Evolutionary conservation across 2,113 vertebrate species (phyloP).

Genomic region (Morphnarchus princeps): DNA sequence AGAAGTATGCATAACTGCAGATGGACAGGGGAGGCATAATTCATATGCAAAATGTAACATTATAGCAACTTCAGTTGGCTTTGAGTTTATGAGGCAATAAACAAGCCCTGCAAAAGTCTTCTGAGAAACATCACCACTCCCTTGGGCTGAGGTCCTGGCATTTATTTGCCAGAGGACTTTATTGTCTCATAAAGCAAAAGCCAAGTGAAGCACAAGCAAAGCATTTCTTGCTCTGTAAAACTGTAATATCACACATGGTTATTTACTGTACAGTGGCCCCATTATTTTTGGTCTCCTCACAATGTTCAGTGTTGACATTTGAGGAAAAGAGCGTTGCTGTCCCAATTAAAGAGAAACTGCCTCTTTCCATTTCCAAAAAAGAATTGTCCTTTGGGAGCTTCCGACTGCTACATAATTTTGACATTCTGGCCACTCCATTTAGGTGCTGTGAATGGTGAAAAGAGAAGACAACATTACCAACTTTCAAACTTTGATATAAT

Average conservation of each 20-base stretch:
- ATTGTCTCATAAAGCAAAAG: constrained; percentile 71
- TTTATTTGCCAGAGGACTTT: constrained; percentile 69
- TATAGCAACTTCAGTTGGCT: constrained; percentile 66
- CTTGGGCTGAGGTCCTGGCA: constrained; percentile 60
- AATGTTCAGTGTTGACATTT: neutral
- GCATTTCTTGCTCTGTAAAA: constrained; percentile 58
- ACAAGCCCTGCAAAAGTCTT: constrained; percentile 44
- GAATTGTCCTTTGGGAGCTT: neutral
- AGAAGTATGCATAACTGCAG: neutral
- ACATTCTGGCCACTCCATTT: neutral
- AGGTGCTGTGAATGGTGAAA: neutral
- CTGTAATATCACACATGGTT: neutral
- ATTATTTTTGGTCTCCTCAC: constrained; percentile 26
- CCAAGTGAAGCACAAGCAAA: constrained; percentile 53
- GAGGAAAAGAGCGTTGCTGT: neutral
- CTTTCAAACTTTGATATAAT: neutral
- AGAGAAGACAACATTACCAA: neutral
- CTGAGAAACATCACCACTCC: constrained; percentile 50
- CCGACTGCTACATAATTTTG: neutral
- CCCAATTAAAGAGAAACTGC: neutral
- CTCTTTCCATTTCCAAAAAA: neutral
- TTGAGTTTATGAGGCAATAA: constrained; percentile 64
- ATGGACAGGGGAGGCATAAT: constrained; percentile 22
- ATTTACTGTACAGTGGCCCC: constrained; percentile 32
- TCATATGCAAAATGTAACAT: constrained; percentile 68